Conservation (phyloP, 2,888 invertebrate species). For the Alsophila aescularia region DNA sequence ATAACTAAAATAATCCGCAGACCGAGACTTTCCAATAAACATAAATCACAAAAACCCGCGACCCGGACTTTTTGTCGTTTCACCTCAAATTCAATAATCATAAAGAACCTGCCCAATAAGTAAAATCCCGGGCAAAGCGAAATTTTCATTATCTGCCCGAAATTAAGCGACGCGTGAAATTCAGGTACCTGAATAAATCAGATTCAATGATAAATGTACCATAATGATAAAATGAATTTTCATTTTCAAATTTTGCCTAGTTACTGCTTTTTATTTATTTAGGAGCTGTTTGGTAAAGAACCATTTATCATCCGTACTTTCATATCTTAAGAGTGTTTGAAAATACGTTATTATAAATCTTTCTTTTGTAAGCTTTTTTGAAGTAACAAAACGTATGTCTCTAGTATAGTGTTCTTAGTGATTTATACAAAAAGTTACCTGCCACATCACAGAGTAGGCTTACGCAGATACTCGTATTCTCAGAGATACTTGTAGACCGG, state of each 20-base stretch:
- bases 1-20: too few species aligned
- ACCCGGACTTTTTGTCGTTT: not conserved
- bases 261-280: not conserved
- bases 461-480: too few species aligned
- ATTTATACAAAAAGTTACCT: too few species aligned
- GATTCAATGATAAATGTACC: not conserved
- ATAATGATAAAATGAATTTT: conserved; percentile 5
- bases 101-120: conserved; percentile 23
- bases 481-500: too few species aligned
- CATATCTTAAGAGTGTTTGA: too few species aligned
- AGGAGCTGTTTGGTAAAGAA: too few species aligned
- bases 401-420: too few species aligned
- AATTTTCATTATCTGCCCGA: conserved; percentile 14
- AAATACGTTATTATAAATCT: too few species aligned
- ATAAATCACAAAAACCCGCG: conserved; percentile 3
- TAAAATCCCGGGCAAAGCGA: conserved; percentile 10
- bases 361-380: too few species aligned
- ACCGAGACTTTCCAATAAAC: conserved; percentile 4
- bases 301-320: too few species aligned
- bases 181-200: conserved; percentile 16
- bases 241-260: not conserved
- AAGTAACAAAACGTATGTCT: too few species aligned
- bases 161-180: conserved; percentile 12
- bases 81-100: conserved; percentile 25
- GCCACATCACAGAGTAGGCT: too few species aligned